Evolutionary conservation across 2,797 vertebrate genomes (phyloP).

Genomic region (Benthosema pterotum): DNA sequence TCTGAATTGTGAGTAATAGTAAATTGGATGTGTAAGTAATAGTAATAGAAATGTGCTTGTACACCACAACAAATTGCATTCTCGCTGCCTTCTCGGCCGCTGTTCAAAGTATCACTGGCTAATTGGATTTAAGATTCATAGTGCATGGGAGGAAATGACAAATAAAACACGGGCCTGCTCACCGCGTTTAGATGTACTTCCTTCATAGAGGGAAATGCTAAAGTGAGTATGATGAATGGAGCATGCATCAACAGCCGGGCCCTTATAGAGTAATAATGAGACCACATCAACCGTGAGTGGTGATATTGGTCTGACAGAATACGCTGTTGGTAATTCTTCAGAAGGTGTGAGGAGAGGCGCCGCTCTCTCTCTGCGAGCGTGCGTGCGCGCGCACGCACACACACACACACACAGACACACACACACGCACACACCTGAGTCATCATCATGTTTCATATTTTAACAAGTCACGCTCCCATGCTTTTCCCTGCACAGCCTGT

Average conservation of each 20-base stretch:
- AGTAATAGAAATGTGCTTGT: neutral
- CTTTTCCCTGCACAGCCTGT: neutral
- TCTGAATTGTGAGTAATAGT: too few relatives aligned
- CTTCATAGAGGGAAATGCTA: slow-evolving; percentile 1
- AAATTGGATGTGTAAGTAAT: too few relatives aligned
- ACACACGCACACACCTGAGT: slow-evolving; percentile 5
- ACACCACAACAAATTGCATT: neutral
- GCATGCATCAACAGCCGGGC: slow-evolving; percentile 22
- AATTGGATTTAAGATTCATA: neutral
- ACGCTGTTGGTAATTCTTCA: slow-evolving; percentile 7
- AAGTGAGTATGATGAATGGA: slow-evolving; percentile 6
- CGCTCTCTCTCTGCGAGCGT: slow-evolving; percentile 18
- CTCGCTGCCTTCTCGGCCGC: neutral
- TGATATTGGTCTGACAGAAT: slow-evolving; percentile 7
- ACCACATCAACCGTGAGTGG: slow-evolving; percentile 11
- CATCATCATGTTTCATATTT: slow-evolving; percentile 8
- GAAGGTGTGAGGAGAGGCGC: slow-evolving; percentile 4
- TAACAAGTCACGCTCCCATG: slow-evolving; percentile 1
- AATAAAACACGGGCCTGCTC: slow-evolving; percentile 8
- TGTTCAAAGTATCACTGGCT: neutral
- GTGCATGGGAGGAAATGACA: neutral
- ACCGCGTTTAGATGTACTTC: slow-evolving; percentile 14
- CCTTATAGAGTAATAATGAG: slow-evolving; percentile 38
- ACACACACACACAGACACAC: too few relatives aligned
- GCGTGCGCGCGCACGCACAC: too few relatives aligned